Conservation (phyloP, 2,797 vertebrate genomes). For the Atherinosoma microstoma region DNA sequence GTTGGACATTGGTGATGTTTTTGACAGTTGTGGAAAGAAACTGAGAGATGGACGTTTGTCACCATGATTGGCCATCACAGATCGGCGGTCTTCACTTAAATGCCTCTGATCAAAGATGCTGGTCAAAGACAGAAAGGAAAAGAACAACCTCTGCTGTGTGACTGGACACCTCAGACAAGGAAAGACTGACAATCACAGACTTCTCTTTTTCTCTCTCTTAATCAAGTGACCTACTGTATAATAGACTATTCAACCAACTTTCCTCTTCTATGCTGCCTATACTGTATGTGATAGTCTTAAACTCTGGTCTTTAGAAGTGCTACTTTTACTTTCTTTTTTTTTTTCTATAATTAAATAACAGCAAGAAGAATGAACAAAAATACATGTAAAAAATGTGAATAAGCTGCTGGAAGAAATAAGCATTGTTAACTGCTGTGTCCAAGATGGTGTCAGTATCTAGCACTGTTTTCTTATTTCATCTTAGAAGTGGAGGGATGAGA, state of each 20-base stretch:
- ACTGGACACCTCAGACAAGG: slow-evolving; percentile 63
- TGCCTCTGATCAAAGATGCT: slow-evolving; percentile 41
- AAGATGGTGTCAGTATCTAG: slow-evolving; percentile 67
- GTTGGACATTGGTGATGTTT: slow-evolving; percentile 40
- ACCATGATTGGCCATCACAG: slow-evolving; percentile 45
- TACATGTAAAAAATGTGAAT: slow-evolving; percentile 79
- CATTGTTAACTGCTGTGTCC: slow-evolving; percentile 63
- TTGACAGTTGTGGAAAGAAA: slow-evolving; percentile 35
- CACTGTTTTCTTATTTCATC: slow-evolving; percentile 57
- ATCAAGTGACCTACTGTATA: slow-evolving; percentile 81
- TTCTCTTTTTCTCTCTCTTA: slow-evolving; percentile 75
- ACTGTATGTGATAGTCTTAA: slow-evolving; percentile 78
- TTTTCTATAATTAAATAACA: slow-evolving; percentile 69
- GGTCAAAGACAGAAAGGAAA: slow-evolving; percentile 19
- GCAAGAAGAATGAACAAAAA: slow-evolving; percentile 74
- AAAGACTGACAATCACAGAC: slow-evolving; percentile 82
- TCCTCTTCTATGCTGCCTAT: slow-evolving; percentile 82
- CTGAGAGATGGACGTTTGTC: slow-evolving; percentile 36
- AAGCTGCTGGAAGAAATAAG: slow-evolving; percentile 72
- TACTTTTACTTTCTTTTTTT: slow-evolving; percentile 58
- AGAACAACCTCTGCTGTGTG: slow-evolving; percentile 58
- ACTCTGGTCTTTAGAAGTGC: slow-evolving; percentile 78
- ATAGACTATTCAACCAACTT: slow-evolving; percentile 72
- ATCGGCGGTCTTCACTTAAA: slow-evolving; percentile 26
- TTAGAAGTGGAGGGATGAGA: slow-evolving; percentile 42